Percentiles rank a stretch among this genome's conserved stretches.
These are phyloP conservation scores for Trimorus sp. DNA, from an alignment of 2,888 invertebrate species.

Conservation along the genomic window DNA sequence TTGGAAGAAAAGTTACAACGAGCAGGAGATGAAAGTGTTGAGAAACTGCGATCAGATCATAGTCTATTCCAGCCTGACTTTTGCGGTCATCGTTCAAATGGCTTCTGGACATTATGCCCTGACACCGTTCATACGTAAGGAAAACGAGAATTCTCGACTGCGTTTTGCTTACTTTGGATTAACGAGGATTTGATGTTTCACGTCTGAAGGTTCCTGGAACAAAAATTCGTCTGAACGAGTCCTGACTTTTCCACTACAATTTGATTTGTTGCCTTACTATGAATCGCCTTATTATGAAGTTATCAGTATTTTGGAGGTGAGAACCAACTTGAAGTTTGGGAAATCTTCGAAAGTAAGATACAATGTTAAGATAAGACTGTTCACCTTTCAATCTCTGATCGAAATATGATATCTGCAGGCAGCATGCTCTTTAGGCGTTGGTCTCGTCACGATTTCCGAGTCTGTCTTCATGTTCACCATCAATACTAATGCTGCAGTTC, in stretches of 20 bases:
- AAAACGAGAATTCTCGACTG: no score
- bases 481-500: slow-evolving; percentile 52
- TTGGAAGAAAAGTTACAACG: slow-evolving; percentile 19
- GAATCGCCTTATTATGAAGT: slow-evolving; percentile 68
- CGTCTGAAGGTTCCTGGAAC: slow-evolving; percentile 53
- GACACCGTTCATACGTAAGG: slow-evolving; percentile 18
- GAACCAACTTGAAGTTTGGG: not conserved
- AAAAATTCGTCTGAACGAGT: slow-evolving; percentile 60
- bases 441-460: slow-evolving; percentile 28
- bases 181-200: not conserved
- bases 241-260: slow-evolving; percentile 65
- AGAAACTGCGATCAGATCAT: slow-evolving; percentile 16
- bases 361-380: no score
- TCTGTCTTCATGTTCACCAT: slow-evolving; percentile 48
- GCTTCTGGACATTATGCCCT: not conserved
- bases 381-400: no score
- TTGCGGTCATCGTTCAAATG: slow-evolving; percentile 4
- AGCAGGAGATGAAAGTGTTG: slow-evolving; percentile 6
- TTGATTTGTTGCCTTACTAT: slow-evolving; percentile 58
- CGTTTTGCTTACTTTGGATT: not conserved
- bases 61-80: not conserved
- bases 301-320: slow-evolving; percentile 63
- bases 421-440: slow-evolving; percentile 17
- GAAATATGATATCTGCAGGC: slow-evolving; percentile 14
- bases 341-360: no score